Evolutionary conservation across 2,113 vertebrate genomes (phyloP).

Genomic region (Micromys minutus): DNA sequence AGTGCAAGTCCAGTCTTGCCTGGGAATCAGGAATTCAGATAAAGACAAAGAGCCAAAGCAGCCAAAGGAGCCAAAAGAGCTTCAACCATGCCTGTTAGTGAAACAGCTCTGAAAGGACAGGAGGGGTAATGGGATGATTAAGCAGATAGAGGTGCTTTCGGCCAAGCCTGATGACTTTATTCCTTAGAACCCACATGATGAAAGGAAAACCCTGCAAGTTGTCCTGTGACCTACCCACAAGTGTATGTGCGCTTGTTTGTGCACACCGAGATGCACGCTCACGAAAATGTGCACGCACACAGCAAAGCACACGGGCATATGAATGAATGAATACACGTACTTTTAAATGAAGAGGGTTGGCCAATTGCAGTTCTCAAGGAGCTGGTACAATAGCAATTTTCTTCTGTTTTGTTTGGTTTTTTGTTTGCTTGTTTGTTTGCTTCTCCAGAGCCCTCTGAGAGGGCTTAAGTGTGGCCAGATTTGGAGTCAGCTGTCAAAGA

Average conservation of each 20-base stretch:
- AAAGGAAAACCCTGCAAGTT: not conserved
- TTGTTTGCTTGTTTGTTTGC: not conserved
- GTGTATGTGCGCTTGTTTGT: not conserved
- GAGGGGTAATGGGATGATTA: not conserved
- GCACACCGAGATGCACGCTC: not conserved
- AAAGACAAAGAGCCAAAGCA: rapidly evolving
- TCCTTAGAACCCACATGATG: not conserved
- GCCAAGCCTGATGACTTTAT: not conserved
- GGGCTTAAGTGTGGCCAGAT: rapidly evolving
- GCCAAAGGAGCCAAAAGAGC: rapidly evolving
- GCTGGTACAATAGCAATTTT: rapidly evolving
- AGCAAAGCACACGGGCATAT: not conserved
- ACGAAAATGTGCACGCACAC: not conserved
- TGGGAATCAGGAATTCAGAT: rapidly evolving
- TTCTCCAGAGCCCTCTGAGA: too few species aligned
- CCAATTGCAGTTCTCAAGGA: too few species aligned
- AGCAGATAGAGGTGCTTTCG: not conserved
- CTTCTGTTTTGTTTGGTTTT: not conserved
- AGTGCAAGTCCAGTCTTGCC: not conserved
- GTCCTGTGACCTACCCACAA: not conserved
- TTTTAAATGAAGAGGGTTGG: not conserved
- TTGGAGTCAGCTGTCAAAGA: not conserved
- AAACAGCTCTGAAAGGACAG: rapidly evolving
- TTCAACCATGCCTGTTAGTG: rapidly evolving
- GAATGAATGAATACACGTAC: not conserved